These are phyloP conservation scores for Cryptus armator DNA, from an alignment of 2,888 invertebrate species.

Conservation along the genomic window DNA sequence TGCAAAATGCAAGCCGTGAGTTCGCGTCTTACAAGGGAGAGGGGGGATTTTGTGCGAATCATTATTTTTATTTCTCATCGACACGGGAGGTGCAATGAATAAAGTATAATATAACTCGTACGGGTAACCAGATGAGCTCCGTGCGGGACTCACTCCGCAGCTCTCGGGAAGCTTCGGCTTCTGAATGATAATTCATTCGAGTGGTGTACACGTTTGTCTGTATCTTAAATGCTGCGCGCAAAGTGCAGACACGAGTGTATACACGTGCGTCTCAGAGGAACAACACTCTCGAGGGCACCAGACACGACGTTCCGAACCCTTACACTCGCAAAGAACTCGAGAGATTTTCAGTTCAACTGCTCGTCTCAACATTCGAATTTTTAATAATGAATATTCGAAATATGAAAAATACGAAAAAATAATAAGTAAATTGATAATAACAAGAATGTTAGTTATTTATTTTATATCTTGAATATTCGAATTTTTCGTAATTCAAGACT, in stretches of 20 bases:
- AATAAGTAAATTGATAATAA: too few relatives aligned
- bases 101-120: not conserved
- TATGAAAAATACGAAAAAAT: not conserved
- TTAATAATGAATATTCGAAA: not conserved
- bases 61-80: not conserved
- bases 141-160: not conserved
- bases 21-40: not conserved
- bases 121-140: slow-evolving; percentile 52
- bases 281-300: slow-evolving; percentile 47
- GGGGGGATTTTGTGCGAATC: not conserved
- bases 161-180: slow-evolving; percentile 22
- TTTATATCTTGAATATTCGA: too few relatives aligned
- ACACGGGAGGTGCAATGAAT: slow-evolving; percentile 2
- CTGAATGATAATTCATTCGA: slow-evolving; percentile 59
- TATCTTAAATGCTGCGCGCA: slow-evolving; percentile 35
- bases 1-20: slow-evolving; percentile 20
- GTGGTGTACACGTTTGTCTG: slow-evolving; percentile 27
- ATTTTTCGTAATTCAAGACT: too few relatives aligned
- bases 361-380: not conserved
- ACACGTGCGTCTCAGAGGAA: slow-evolving; percentile 54
- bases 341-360: slow-evolving; percentile 2
- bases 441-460: too few relatives aligned
- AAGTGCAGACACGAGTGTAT: slow-evolving; percentile 54
- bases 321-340: slow-evolving; percentile 26
- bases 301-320: slow-evolving; percentile 31